Base-by-base conservation (phyloP, 1,140 invertebrate genomes). In the Stegodyphus mimosarum region DNA sequence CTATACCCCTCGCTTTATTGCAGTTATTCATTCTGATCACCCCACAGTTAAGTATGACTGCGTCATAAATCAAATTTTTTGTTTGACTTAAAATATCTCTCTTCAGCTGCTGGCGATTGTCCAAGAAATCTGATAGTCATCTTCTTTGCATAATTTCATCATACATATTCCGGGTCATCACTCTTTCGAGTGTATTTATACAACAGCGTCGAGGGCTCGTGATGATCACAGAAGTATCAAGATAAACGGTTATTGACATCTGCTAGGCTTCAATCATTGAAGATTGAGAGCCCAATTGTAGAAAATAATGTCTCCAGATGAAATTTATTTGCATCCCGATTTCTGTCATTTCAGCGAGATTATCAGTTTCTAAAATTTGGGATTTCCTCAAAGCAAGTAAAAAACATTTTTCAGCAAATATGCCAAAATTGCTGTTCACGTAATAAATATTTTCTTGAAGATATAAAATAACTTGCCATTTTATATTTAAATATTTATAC, bases 71-170 rank as follows among this genome's bases (percentile, higher is more conserved):
- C 80, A 83, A 33, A 13, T 66, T 81, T 60, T 81, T 81, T 83
- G 49, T 83, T 9, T 49, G 17, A 74, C 60, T 74, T 74, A 49
- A 83, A 83, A 83, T 83, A 83, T 83, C 71, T 83, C 80, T 73
- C 80, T 83, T 83, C 80, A 74, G 33, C 80, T 69, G 18, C 71
- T 83, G 80, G 80, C 80, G 71, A 17, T 33, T 83, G 60, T 83
- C 80, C 80, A 83, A 52, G 71, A 74, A 83, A 83, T 83, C 80
- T 83, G 70, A 83, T 83, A 73, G 80, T 71, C 63, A 83, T 83
- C 71, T 73, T 73, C 73, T 83, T 83, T 83, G 71, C 80, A 83
- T 83, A 83, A 83, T 83, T 83, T 73, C n/a, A 18, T 71, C 60
- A 74, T 83, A 83, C 80, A 83, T 83, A 83, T 83, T 83, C 80